Evolutionary conservation across 2,888 invertebrate species (phyloP), one percentile per base, ranked within the genome.

Genomic region (Leucania comma): DNA sequence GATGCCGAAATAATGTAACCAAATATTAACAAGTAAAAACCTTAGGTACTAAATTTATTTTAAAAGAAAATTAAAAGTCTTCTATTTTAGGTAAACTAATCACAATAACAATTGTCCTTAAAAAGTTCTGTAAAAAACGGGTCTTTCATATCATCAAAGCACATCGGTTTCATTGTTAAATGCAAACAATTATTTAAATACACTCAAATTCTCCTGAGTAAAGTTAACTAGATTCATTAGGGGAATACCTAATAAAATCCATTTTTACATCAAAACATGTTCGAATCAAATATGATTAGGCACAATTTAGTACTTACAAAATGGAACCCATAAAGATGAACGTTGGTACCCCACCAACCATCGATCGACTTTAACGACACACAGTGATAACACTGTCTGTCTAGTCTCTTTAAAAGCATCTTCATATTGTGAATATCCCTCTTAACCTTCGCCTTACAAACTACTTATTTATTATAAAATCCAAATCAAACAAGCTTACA

Each of bases 401-500:
- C 46, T 46, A 29, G 22, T 51, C 51, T 35, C 17, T 35, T 51
- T 53, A 53, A 64, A 56, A 57, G 35, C 20, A 46, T n/a, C 26
- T 22, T 42, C 12, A 12, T 2, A 38, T 58, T 20, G 3, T 26
- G 20, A 48, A 72, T 65, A 72, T 29, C 35, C 20, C 22, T 22
- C 8, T 57, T 51, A 54, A 20, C 12, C 26, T 20, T 17, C 9
- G 32, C 4, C 12, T 38, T 20, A 51, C 22, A 48, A 67, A 75
- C 22, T n/a, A 64, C n/a, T 29, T 56, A n/a, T n/a, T 9, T 59
- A 72, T 66, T 46, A 38, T 38, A 24, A 42, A 73, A 56, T 54
- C 54, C 29, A 58, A 70, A 48, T 22, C 56, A 57, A 76, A 70
- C 42, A 68, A 68, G 22, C 29, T 77, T 50, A 74, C 46, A 70